Percentiles rank a stretch among this genome's conserved stretches.
These are phyloP conservation scores for Sebastiscus tertius DNA, from an alignment of 2,797 vertebrate species.

Conservation along the genomic window DNA sequence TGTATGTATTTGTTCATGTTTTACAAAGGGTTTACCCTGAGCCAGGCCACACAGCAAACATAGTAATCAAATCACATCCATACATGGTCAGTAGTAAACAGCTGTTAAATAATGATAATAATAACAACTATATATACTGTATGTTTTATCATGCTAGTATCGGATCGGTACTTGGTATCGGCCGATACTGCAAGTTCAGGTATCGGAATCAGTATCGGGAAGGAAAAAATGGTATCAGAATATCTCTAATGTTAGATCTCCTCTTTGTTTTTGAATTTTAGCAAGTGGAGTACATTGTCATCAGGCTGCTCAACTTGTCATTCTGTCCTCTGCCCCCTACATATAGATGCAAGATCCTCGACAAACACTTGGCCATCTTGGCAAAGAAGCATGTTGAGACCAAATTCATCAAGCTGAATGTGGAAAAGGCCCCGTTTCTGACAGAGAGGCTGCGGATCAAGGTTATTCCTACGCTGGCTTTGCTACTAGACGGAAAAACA, in stretches of 20 bases:
- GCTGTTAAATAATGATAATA: too few relatives aligned
- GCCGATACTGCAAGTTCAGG: too few relatives aligned
- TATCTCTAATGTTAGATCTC: neutral
- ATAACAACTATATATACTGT: too few relatives aligned
- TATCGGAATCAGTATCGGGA: too few relatives aligned
- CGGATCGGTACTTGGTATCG: too few relatives aligned
- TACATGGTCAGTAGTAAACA: too few relatives aligned
- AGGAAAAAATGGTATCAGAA: too few relatives aligned
- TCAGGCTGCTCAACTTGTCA: neutral
- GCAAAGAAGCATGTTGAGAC: slow-evolving; percentile 97
- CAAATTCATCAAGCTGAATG: slow-evolving; percentile 97
- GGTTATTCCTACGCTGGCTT: slow-evolving; percentile 92
- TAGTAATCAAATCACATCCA: too few relatives aligned
- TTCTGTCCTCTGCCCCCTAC: slow-evolving; percentile 24
- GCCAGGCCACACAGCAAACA: too few relatives aligned
- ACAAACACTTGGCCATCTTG: slow-evolving; percentile 91
- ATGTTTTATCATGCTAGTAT: too few relatives aligned
- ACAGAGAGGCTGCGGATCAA: slow-evolving; percentile 94
- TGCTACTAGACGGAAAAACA: slow-evolving; percentile 94
- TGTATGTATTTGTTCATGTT: too few relatives aligned
- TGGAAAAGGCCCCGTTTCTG: slow-evolving; percentile 95
- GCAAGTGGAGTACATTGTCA: neutral
- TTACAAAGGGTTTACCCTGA: too few relatives aligned
- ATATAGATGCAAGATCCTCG: slow-evolving; percentile 92
- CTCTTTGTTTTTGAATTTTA: neutral